These are phyloP conservation scores for Aphrophora alni DNA, from an alignment of 2,888 invertebrate genomes.

Conservation along the genomic window DNA sequence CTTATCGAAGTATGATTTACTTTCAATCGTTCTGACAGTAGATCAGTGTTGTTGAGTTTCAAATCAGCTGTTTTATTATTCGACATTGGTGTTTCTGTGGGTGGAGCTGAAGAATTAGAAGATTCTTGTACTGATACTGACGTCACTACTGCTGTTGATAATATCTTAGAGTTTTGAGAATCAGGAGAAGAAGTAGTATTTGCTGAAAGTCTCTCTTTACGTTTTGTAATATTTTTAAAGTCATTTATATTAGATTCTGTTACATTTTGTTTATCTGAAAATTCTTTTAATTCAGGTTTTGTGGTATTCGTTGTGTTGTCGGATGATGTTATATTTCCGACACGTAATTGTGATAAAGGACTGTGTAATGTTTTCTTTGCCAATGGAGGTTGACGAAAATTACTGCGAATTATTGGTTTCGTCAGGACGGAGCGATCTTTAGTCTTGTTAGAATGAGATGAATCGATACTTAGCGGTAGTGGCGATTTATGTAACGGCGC, in stretches of 20 bases:
- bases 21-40: not conserved
- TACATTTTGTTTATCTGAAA: not conserved
- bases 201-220: not conserved
- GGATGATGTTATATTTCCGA: not conserved
- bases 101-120: not conserved
- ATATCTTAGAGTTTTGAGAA: constrained; percentile 44
- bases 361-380: not conserved
- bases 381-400: not conserved
- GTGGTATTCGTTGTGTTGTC: not conserved
- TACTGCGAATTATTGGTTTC: not conserved
- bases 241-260: not conserved
- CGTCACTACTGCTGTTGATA: constrained; percentile 50
- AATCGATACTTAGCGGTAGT: no score
- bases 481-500: no score
- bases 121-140: constrained; percentile 50
- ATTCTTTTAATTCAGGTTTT: not conserved
- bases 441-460: not conserved
- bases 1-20: not conserved
- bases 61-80: not conserved
- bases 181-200: not conserved
- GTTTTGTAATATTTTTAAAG: not conserved
- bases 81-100: not conserved
- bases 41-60: not conserved
- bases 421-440: not conserved
- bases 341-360: not conserved